Conservation (phyloP, 2,888 invertebrate species). For the Ectemnius cavifrons region DNA sequence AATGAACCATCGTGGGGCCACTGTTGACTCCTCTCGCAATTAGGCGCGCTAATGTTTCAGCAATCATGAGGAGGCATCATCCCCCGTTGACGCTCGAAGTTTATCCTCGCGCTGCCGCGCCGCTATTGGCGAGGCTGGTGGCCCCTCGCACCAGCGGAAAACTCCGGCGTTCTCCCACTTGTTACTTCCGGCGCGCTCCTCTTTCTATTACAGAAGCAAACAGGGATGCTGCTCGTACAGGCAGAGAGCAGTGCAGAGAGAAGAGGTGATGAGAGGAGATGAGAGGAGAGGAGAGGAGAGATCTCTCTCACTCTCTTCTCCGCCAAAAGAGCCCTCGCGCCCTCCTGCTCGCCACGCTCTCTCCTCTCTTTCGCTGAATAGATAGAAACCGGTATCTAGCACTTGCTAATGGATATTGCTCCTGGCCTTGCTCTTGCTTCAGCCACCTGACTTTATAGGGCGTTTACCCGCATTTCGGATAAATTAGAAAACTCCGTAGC, state of each 20-base stretch:
- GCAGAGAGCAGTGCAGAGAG: too few species aligned
- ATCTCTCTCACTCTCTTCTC: slow-evolving; percentile 19
- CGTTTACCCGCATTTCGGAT: slow-evolving; percentile 62
- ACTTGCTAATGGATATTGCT: slow-evolving; percentile 65
- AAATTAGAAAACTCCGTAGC: slow-evolving; percentile 63
- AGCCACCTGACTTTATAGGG: slow-evolving; percentile 48
- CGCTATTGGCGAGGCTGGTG: too few species aligned
- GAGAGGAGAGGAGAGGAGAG: too few species aligned
- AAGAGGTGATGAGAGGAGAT: too few species aligned
- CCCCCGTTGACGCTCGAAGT: too few species aligned
- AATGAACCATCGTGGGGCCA: too few species aligned
- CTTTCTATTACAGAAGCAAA: slow-evolving; percentile 41
- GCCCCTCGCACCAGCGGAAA: slow-evolving; percentile 8
- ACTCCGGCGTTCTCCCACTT: slow-evolving; percentile 31
- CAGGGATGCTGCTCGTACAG: neutral
- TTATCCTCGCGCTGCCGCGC: too few species aligned
- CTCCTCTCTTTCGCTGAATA: slow-evolving; percentile 17
- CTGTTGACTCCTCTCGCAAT: too few species aligned
- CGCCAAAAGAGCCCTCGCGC: slow-evolving; percentile 7
- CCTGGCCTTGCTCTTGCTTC: slow-evolving; percentile 54
- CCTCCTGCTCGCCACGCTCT: neutral
- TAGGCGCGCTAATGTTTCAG: too few species aligned
- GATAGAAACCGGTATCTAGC: slow-evolving; percentile 53
- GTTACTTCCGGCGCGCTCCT: slow-evolving; percentile 34
- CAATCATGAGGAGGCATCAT: too few species aligned